Evolutionary conservation across 1,140 invertebrate genomes (phyloP), one percentile per base, ranked within the genome.

Genomic region (Orchestia grillus): DNA sequence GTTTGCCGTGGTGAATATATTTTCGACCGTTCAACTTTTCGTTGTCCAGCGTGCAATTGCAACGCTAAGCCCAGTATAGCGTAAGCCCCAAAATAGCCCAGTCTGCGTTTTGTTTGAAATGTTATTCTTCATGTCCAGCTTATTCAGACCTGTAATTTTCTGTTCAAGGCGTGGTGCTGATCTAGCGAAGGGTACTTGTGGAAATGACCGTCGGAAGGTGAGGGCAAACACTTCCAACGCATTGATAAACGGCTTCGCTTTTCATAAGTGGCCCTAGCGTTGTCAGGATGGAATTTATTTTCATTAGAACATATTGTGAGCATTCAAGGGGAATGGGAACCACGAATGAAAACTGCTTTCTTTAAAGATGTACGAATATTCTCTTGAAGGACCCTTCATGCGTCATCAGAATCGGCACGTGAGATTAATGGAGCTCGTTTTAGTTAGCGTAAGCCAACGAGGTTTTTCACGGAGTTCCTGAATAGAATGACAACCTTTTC

Each of bases 141-240:
- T 44, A 47, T 11, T 23, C 44, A 94, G 40, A 11, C 44, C 44
- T 94, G 92, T 94, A 94, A 94, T 94, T 94, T 94, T 3, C 43
- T 45, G 41, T 44, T 94, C 92, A 45, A 94, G 44, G 92, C 92
- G 92, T 94, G 92, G 40, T 92, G 92, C 40, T 94, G 92, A 40
- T 44, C 43, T 47, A 94, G 92, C 40, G 41, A 44, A 44, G 44
- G 92, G 43, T 47, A 47, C 92, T 94, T 94, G 92, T 44, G 6
- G 19, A 11, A n/a, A 94, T 40, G 92, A 40, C 44, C 92, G 92
- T 40, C 92, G 47, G 92, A 11, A 47, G 44, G 92, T n/a, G 44
- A 16, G 44, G 43, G 92, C 47, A 47, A 94, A 94, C 44, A 94
- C 44, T 3, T 16, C 16, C 3, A 42, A 4, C 8, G 28, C 43